Conservation (phyloP, 2,797 vertebrate genomes). For the Brotula barbata region DNA sequence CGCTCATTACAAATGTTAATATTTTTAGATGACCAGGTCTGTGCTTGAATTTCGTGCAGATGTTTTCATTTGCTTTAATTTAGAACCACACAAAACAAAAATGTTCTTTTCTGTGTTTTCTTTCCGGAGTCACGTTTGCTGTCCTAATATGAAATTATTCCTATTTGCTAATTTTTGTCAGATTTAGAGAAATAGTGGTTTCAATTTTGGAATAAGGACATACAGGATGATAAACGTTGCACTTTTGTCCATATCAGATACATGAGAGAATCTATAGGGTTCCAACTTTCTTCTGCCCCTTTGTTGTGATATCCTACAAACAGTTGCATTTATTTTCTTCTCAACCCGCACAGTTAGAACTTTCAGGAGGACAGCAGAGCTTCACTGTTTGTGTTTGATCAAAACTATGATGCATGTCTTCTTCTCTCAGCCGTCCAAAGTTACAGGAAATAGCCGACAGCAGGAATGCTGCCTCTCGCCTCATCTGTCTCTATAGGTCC, state of each 20-base stretch:
- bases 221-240: neutral
- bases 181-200: conserved; percentile 9
- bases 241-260: neutral
- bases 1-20: conserved; percentile 3
- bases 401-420: conserved; percentile 67
- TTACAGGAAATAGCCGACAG: conserved; percentile 84
- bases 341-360: conserved; percentile 8
- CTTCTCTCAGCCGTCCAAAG: conserved; percentile 49
- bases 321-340: neutral
- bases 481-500: conserved; percentile 75
- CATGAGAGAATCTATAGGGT: neutral
- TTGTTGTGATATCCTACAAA: neutral
- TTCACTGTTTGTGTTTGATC: conserved; percentile 46
- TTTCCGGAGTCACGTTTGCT: conserved; percentile 6
- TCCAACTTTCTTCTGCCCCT: neutral
- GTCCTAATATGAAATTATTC: neutral
- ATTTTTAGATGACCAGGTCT: conserved; percentile 7
- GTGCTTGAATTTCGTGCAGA: conserved; percentile 1
- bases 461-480: conserved; percentile 79
- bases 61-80: conserved; percentile 14
- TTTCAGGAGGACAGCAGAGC: conserved; percentile 24
- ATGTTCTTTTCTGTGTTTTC: neutral
- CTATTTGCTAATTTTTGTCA: neutral
- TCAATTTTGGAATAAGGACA: conserved; percentile 4
- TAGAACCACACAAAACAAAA: conserved; percentile 3